Evolutionary conservation across 2,888 invertebrate genomes (phyloP), one percentile per base, ranked within the genome.

Genomic region (Saturnia japonica): DNA sequence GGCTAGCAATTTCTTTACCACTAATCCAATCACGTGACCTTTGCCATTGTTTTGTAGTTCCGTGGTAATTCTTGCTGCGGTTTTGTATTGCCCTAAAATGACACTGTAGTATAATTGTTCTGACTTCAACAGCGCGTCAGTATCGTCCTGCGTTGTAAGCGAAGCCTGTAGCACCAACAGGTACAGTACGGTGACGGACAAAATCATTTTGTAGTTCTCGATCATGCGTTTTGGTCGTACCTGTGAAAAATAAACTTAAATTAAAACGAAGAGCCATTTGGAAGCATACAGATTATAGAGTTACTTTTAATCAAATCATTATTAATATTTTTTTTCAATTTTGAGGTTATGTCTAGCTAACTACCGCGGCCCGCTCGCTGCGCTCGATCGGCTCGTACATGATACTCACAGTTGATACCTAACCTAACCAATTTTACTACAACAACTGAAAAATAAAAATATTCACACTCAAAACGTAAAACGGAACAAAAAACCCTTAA

Each of bases 21-120:
- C 70, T n/a, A 11, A 12, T 4, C 66, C 43, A 22, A 70, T 51
- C 8, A 70, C 43, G 40, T 54, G n/a, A 7, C 70, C 43, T 8
- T n/a, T 54, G 12, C 25, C 42, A 16, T 54, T 6, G 51, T 70
- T 67, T 25, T 70, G 40, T 54, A 70, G 67, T n/a, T 67, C 67
- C n/a, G 64, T 42, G 9, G 66, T 67, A 14, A 54, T 66, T 7
- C 19, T 19, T 22, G 51, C 66, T 34, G 70, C 70, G 2, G 54
- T 43, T 4, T n/a, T n/a, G 14, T 67, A 70, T 9, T 54, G 64
- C 1, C 54, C 54, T 19, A 70, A n/a, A 25, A 54, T 25, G 0
- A 70, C 54, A 28, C 43, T 66, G 25, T 66, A 66, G 25, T 70
- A 70, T 12, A 70, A 47, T 51, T 54, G 66, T 19, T 70, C 67